A percentile compares a stretch with the other conserved stretches of the same genome.
Evolutionary conservation across 2,797 vertebrate genomes (phyloP).

Genomic region (Leuciscus waleckii): DNA sequence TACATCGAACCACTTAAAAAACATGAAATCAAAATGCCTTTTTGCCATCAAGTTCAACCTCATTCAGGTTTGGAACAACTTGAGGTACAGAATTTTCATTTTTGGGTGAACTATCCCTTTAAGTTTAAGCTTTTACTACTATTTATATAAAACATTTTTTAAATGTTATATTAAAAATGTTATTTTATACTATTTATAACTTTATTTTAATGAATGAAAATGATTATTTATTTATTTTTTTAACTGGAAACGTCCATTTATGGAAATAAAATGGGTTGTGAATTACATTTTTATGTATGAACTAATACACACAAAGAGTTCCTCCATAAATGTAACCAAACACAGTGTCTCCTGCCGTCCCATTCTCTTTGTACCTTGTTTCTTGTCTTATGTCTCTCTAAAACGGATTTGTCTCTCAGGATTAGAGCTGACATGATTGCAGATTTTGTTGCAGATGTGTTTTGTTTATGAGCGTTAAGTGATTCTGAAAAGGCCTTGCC

Average conservation of each 20-base stretch:
- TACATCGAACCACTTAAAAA: neutral
- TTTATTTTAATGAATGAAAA: neutral
- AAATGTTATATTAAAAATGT: no score
- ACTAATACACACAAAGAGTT: slow-evolving; percentile 31
- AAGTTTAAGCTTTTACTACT: no score
- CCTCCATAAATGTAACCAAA: slow-evolving; percentile 10
- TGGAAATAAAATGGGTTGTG: neutral
- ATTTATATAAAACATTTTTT: no score
- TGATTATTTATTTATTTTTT: no score
- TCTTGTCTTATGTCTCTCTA: slow-evolving; percentile 18
- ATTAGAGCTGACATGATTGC: slow-evolving; percentile 57
- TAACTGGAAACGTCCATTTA: neutral
- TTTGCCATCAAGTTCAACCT: neutral
- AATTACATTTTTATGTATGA: neutral
- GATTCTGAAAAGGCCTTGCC: slow-evolving; percentile 62
- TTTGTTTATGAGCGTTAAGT: slow-evolving; percentile 64
- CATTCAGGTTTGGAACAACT: neutral
- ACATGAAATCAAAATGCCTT: neutral
- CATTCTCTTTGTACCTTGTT: slow-evolving; percentile 6
- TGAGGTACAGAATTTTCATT: no score
- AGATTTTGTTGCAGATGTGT: slow-evolving; percentile 63
- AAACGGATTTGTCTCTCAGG: slow-evolving; percentile 36
- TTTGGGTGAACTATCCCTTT: no score
- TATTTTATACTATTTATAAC: no score
- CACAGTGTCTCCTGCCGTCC: neutral